Evolutionary conservation across 2,888 invertebrate genomes (phyloP).

Genomic region (Chymomyza amoena): DNA sequence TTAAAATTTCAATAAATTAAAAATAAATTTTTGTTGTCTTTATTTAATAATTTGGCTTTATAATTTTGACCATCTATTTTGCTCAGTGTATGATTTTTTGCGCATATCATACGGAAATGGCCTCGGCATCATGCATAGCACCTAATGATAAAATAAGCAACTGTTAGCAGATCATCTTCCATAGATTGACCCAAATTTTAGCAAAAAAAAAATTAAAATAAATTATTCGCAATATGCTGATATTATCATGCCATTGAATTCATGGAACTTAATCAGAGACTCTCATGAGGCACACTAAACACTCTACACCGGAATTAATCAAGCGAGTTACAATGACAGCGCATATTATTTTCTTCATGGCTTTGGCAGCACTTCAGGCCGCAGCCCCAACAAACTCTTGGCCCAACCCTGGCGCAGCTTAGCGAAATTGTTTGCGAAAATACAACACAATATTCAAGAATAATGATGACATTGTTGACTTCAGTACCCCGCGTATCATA

Average conservation of each 20-base stretch:
- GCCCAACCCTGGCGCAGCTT: conserved; percentile 49
- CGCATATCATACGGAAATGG: background rate
- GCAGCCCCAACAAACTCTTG: conserved; percentile 15
- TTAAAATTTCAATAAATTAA: too few relatives aligned
- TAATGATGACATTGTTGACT: conserved; percentile 75
- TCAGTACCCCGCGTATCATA: conserved; percentile 57
- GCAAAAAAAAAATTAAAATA: background rate
- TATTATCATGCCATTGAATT: background rate
- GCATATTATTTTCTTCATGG: conserved; percentile 69
- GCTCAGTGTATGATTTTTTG: background rate
- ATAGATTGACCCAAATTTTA: background rate
- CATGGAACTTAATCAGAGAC: background rate
- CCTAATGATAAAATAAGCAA: background rate
- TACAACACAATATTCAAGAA: conserved; percentile 75
- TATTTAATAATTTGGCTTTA: too few relatives aligned
- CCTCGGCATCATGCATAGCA: background rate
- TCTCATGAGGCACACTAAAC: conserved; percentile 1
- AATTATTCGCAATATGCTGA: background rate
- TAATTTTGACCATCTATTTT: background rate
- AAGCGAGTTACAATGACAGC: conserved; percentile 73
- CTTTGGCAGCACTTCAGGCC: conserved; percentile 46
- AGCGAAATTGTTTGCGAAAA: conserved; percentile 74
- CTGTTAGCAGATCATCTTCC: background rate
- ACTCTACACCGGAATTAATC: conserved; percentile 67
- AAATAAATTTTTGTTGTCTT: too few relatives aligned